Evolutionary conservation across 1,140 invertebrate genomes (phyloP), one percentile per base, ranked within the genome.

Genomic region (Drosophila kanapiae): DNA sequence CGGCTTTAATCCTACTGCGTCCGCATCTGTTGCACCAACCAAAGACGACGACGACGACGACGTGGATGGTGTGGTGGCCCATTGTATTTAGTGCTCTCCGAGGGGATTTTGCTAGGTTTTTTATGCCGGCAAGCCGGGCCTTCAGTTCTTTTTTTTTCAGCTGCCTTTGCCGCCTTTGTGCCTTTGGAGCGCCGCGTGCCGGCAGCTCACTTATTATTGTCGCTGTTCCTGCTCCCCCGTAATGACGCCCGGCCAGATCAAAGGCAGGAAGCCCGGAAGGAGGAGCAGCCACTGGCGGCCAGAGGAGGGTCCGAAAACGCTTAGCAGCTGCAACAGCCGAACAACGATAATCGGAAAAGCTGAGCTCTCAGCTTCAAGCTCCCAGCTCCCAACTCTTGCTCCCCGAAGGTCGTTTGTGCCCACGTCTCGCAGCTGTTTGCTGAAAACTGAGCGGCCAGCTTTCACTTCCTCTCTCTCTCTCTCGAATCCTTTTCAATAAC

Each of bases 41-140:
- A 16, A 54, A 33, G 33, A 23, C 31, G 43, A 78, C 7, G n/a
- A 16, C 38, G 14, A 40, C 5, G 43, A 78, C 7, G 6, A 16
- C 38, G 14, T 14, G 1, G 82, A 75, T 71, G 76, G 58, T 79
- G 67, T 57, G 35, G 75, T 23, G 38, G 16, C 23, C 84, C 78
- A 88, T 87, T 87, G 83, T 87, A 87, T 83, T 86, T 82, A 86
- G 85, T 78, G 82, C 78, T 49, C 60, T 70, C 53, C 68, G 42
- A 63, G 57, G 83, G 76, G 63, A 80, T 77, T 72, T 69, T 35
- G 58, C 61, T 27, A 56, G 58, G 62, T 68, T 68, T 68, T 86
- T 68, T 80, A 65, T 38, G 42, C 18, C 18, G 70, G 48, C 27
- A 23, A 60, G 62, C 54, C 69, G 65, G 65, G 49, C 78, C 62